Evolutionary conservation across 2,797 vertebrate genomes (phyloP), one percentile per base, ranked within the genome.

Genomic region (Delichon dasypus): DNA sequence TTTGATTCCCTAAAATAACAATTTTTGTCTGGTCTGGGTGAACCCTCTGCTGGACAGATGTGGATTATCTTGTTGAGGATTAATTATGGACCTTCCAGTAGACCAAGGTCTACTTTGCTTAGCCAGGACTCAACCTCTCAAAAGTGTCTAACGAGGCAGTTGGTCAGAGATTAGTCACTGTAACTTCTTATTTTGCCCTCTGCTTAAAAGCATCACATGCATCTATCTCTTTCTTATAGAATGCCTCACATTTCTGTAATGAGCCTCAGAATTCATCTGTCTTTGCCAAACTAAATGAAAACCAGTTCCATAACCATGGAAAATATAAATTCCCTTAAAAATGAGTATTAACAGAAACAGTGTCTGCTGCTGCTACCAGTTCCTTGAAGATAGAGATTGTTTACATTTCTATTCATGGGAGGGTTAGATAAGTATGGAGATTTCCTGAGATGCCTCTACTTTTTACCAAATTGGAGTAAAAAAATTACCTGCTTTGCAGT

Each of bases 231-330:
- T 72, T 93, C 64, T 81, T 23, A 65, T 38, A 73, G 51, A 86
- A 75, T 76, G 36, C 58, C 32, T 86, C 40, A 25, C 40, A 67
- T 84, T 91, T 94, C 77, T 81, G 54, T 88, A 91, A 84, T 27
- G 66, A 91, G 38, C 51, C 51, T 72, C 14, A 1, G 58, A 86
- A 85, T 78, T 73, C 8, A 73, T 70, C 27, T 42, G 7, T 70
- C 67, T 81, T 93, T 80, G 51, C 73, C 44, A 86, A 70, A 76
- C 38, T 48, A 53, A 73, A 40, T 57, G 93, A 93, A 96, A 93
- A 54, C 17, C 34, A 17, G 16, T 61, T 70, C 29, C 16, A 34
- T 26, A 54, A 40, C 15, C 48, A 11, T 36, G 44, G n/a, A 93
- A 94, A 88, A 94, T 6, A 82, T 4, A 9, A 81, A 75, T 76